Evolutionary conservation across 2,888 invertebrate species (phyloP), one percentile per base, ranked within the genome.

Genomic region (Parnassius mnemosyne): DNA sequence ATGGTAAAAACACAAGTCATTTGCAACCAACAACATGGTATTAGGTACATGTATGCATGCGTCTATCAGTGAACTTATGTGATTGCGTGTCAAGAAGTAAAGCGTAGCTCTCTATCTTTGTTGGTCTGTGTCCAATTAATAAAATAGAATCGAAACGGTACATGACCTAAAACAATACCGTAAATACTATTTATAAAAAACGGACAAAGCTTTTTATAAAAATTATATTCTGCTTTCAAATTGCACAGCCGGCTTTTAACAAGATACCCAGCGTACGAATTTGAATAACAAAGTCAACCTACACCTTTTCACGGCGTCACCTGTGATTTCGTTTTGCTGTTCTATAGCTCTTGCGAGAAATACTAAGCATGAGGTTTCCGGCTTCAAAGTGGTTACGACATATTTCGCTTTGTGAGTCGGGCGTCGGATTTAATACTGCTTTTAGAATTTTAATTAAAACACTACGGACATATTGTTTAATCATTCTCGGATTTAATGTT

Each of bases 211-310:
- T 49, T n/a, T 11, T 13, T 49, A 2, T 5, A 9, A 13, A 9
- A 34, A 12, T 86, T 81, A 85, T 85, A 86, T 84, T 78, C 79
- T 73, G 73, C 76, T 86, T 87, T 87, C 86, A 87, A 87, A 88
- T 87, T 85, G 83, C 74, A 73, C 67, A 61, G 70, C 77, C 76
- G 79, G 78, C 76, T 81, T 76, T 83, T 83, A 84, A 81, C 79
- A 77, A 77, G 67, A 73, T 71, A 68, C 72, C 70, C 62, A 51
- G 67, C 64, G 66, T 73, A 70, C 68, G 77, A 76, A 85, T 85
- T 85, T 85, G 84, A 85, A 85, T 85, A 81, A 82, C 84, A 85
- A 85, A 85, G 82, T 83, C 76, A 71, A 75, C 80, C 74, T 74
- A 72, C 74, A 77, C 78, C 83, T 83, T 82, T 83, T 79, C 80